Evolutionary conservation across 2,888 invertebrate species (phyloP).

Genomic region (Pinctada fucata): DNA sequence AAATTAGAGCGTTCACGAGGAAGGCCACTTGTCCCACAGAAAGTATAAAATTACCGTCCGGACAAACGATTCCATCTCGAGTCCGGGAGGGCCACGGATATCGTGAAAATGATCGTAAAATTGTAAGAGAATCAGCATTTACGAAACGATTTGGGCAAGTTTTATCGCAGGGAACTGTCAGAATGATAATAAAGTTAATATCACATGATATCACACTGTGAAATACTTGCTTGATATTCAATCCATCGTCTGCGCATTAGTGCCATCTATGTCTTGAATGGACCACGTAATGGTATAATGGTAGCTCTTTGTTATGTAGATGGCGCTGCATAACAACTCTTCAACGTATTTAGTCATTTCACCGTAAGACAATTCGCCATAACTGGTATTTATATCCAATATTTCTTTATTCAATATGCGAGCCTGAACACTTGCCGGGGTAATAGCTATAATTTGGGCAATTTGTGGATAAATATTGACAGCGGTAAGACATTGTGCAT

Average conservation of each 20-base stretch:
- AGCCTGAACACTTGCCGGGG: not conserved
- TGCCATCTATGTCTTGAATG: not conserved
- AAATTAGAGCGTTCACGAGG: slow-evolving; percentile 16
- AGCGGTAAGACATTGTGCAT: not conserved
- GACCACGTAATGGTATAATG: slow-evolving; percentile 5
- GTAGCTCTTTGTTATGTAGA: not conserved
- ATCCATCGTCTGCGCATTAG: slow-evolving; percentile 8
- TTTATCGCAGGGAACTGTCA: slow-evolving; percentile 4
- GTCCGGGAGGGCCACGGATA: slow-evolving; percentile 12
- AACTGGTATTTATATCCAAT: slow-evolving; percentile 4
- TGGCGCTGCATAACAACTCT: not conserved
- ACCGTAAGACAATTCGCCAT: not conserved
- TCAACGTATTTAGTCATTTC: not conserved
- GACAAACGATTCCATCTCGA: slow-evolving; percentile 16
- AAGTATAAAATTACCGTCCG: slow-evolving; percentile 24
- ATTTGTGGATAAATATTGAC: slow-evolving; percentile 15
- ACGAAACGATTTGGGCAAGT: not conserved
- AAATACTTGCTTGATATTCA: slow-evolving; percentile 9
- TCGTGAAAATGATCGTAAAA: slow-evolving; percentile 20
- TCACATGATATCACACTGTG: slow-evolving; percentile 14
- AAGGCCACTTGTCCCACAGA: slow-evolving; percentile 9
- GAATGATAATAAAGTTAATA: slow-evolving; percentile 17
- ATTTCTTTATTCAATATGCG: not conserved
- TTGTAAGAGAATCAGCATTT: slow-evolving; percentile 20
- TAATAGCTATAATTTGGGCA: slow-evolving; percentile 12